Percentiles rank a stretch among this genome's conserved stretches.
Conservation (phyloP, 2,113 vertebrate species). For the Urocitellus parryii region DNA sequence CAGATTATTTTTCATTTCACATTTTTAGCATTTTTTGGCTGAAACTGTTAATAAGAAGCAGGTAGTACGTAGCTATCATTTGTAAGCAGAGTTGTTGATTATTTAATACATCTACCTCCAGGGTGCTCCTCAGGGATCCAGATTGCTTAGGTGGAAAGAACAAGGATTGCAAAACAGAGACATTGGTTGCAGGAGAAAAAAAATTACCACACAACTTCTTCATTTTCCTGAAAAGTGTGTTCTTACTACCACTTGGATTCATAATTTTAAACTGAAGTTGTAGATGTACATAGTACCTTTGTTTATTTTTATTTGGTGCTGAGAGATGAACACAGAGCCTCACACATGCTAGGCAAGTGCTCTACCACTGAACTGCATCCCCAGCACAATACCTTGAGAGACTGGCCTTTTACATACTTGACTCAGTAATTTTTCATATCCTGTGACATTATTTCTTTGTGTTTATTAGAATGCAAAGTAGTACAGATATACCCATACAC, state of each 20-base stretch:
- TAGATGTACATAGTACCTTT: not conserved
- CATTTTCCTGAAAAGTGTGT: not conserved
- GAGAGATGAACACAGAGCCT: not conserved
- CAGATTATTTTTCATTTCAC: not conserved
- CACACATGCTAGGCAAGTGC: not conserved
- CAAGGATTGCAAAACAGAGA: not conserved
- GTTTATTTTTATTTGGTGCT: not conserved
- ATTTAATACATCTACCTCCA: not conserved
- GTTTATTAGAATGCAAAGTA: not conserved
- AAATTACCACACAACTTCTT: not conserved
- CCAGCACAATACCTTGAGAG: not conserved
- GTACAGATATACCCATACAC: not conserved
- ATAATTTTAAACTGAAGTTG: constrained; percentile 32
- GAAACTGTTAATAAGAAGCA: not conserved
- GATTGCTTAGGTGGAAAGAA: not conserved
- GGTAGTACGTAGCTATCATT: not conserved
- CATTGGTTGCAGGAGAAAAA: not conserved
- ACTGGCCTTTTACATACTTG: not conserved
- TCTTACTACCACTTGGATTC: not conserved
- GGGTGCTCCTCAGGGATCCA: not conserved
- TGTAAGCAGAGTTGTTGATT: not conserved
- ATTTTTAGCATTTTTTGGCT: not conserved
- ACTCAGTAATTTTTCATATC: not conserved
- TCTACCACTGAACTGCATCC: not conserved
- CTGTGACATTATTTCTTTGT: not conserved